Evolutionary conservation across 2,113 vertebrate genomes (phyloP), one percentile per base, ranked within the genome.

Genomic region (Galbula dea): DNA sequence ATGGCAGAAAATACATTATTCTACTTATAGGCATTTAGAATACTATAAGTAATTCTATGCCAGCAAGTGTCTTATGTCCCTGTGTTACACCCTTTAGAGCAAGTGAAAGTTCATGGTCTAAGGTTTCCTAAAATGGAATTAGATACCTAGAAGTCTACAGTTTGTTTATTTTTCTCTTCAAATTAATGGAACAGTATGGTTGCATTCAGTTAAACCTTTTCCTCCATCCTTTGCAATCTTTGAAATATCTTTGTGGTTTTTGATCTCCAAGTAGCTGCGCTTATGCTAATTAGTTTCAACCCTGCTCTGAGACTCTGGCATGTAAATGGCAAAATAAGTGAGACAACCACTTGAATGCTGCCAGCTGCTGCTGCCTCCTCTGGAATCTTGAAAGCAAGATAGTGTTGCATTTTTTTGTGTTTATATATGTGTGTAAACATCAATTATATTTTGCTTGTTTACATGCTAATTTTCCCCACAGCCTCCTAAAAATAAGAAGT

Each of bases 201-300:
- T 92, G 69, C 39, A 75, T 82, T 95, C 80, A 80, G 61, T 92
- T 86, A 85, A 92, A 85, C 43, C 32, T 89, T 93, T 86, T 94
- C 29, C 77, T 59, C 65, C 67, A 93, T 91, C 34, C 57, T 75
- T 75, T 84, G 87, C 68, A 80, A 45, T 95, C 88, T 89, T 95
- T 14, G 45, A 93, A 97, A 91, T 24, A 82, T 84, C 89, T 95
- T 68, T 49, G 67, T 74, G 61, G 16, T 68, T 88, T 95, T 93
- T 95, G 96, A 95, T 97, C 87, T 90, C 87, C 37, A 13, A 69
- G 61, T 79, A 93, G 82, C 71, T 85, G 41, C 39, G 43, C 84
- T 95, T 95, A 67, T 71, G 46, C 36, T 91, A 91, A 96, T 97
- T 94, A 95, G 83, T 95, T 86, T 95, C 96, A 96, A 89, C 57